phyloP scores from a whole-genome alignment of 2,888 invertebrate species.

The Torymus auratus region DNA sequence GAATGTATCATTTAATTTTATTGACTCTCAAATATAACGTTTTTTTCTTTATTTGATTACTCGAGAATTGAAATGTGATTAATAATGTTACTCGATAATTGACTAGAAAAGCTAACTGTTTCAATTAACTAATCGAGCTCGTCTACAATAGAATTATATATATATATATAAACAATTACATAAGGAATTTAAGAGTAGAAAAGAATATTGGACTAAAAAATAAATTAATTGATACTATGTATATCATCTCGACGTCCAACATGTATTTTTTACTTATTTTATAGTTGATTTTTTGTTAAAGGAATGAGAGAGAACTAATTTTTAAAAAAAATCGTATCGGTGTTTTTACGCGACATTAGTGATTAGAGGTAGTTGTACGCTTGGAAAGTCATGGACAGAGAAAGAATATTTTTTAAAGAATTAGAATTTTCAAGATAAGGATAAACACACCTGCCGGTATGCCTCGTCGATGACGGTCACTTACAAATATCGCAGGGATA shows the following conservation, averaged over 20 bases:
- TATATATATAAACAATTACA: constrained; percentile 20
- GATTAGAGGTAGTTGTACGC: constrained; percentile 37
- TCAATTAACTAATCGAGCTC: constrained; percentile 35
- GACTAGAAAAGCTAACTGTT: constrained; percentile 35
- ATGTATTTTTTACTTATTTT: constrained; percentile 54
- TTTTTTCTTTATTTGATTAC: constrained; percentile 28
- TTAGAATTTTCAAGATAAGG: constrained; percentile 24
- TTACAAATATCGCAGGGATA: constrained; percentile 32
- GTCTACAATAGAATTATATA: constrained; percentile 20
- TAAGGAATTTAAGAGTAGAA: constrained; percentile 43
- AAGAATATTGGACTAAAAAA: constrained; percentile 39
- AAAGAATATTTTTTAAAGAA: constrained; percentile 49
- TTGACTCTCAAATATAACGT: constrained; percentile 40
- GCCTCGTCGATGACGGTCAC: constrained; percentile 34
- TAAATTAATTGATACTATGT: constrained; percentile 17
- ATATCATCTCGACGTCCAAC: constrained; percentile 33
- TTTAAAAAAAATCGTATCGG: constrained; percentile 37
- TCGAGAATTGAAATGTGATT: constrained; percentile 48
- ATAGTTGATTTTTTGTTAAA: constrained; percentile 49
- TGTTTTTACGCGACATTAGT: constrained; percentile 54
- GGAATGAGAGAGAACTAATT: constrained; percentile 25
- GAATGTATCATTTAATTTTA: constrained; percentile 40
- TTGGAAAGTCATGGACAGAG: constrained; percentile 33
- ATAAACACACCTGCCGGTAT: constrained; percentile 33
- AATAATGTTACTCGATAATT: constrained; percentile 40